A percentile compares a stretch with the other conserved stretches of the same genome.
These are phyloP conservation scores for Diachasmimorpha longicaudata DNA, from an alignment of 1,140 invertebrate genomes.

Conservation along the genomic window DNA sequence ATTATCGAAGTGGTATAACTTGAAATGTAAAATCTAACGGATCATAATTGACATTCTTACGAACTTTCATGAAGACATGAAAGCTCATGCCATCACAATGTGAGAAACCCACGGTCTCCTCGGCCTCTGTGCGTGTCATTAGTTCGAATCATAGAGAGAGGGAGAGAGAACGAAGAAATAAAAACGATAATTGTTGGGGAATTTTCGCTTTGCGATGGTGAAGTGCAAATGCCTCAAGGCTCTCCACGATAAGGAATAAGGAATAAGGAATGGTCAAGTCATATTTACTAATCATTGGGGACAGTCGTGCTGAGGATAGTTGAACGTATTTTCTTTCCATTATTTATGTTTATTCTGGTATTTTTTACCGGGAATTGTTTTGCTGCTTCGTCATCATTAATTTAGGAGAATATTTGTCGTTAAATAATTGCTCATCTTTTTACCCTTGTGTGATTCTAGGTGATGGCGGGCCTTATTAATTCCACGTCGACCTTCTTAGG, in stretches of 20 bases:
- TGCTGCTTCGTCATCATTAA: not conserved
- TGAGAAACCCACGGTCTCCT: too few relatives aligned
- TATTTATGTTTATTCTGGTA: not conserved
- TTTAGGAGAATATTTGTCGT: too few relatives aligned
- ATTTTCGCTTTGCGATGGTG: not conserved
- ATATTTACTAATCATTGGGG: conserved; percentile 17
- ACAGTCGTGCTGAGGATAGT: not conserved
- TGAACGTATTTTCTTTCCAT: not conserved
- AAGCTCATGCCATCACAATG: not conserved
- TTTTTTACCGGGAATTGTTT: not conserved
- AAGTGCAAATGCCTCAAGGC: conserved; percentile 15
- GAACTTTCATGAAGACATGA: not conserved
- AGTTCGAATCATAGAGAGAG: not conserved
- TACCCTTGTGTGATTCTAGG: conserved; percentile 40
- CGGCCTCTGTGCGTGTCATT: not conserved
- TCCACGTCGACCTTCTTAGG: conserved; percentile 67
- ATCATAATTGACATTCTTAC: not conserved
- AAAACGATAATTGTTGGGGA: not conserved
- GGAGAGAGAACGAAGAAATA: not conserved
- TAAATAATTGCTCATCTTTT: too few relatives aligned
- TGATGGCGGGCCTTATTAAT: conserved; percentile 67
- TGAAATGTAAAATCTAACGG: not conserved
- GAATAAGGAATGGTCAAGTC: conserved; percentile 12
- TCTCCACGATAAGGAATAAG: conserved; percentile 15
- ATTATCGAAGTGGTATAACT: not conserved